Evolutionary conservation across 2,888 invertebrate genomes (phyloP), one percentile per base, ranked within the genome.

Genomic region (Sinopyrophorus schimmeli): DNA sequence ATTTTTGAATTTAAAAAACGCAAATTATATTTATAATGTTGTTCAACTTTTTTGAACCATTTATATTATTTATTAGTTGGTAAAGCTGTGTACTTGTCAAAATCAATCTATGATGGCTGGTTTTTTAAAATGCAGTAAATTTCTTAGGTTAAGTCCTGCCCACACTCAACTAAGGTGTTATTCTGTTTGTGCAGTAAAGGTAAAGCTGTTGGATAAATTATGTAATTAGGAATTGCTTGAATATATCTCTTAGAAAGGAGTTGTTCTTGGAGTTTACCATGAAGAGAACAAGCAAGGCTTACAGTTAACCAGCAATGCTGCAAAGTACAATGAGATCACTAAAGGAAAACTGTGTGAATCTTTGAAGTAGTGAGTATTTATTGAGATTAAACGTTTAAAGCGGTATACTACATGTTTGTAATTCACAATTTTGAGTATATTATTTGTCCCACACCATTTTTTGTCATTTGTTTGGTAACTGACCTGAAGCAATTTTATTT

Each of bases 241-340:
- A 34, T 35, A 9, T 43, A 38, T 26, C 41, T 68, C 68, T 49
- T 67, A 80, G 79, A 78, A 74, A 70, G 80, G 80, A 50, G 66
- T 80, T 54, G 77, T 80, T 47, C 70, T 80, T 51, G 80, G 80
- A 43, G 76, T 77, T 21, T 78, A 79, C 56, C 58, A 63, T 23
- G 70, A 74, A 50, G 72, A 75, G 39, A 67, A 66, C 48, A 67
- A 72, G 54, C 69, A 71, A 46, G 65, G 61, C 26, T 57, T 77
- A 44, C 62, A 67, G 44, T 66, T 80, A 46, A 79, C 79, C 44
- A 68, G 74, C 28, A 68, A 75, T 52, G 77, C 78, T 37, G 67
- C 72, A 55, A 70, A 74, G 48, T 80, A 75, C 58, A 74, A 80
- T 65, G 66, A 74, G 53, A 61, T 64, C 28, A 68, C 72, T 21